A percentile compares a stretch with the other conserved stretches of the same genome.
phyloP scores from a whole-genome alignment of 2,888 invertebrate species.

The Macrophya annulata region DNA sequence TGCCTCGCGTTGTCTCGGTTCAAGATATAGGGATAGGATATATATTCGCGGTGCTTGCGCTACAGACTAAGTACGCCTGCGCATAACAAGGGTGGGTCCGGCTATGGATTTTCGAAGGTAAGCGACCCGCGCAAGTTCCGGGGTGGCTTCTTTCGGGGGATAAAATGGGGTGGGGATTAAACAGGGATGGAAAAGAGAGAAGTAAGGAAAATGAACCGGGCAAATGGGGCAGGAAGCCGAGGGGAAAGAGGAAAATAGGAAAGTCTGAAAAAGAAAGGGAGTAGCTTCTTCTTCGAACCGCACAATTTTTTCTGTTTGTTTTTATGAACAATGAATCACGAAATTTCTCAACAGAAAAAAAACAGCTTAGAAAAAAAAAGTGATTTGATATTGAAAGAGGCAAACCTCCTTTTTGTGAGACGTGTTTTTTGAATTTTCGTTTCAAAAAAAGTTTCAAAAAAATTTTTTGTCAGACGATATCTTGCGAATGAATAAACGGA shows the following conservation, averaged over 20 bases:
- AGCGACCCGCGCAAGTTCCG: constrained; percentile 73
- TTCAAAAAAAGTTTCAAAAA: not conserved
- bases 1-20: constrained; percentile 29
- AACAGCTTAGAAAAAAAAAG: too few relatives aligned
- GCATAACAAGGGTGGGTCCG: constrained; percentile 75
- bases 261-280: constrained; percentile 50
- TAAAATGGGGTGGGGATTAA: constrained; percentile 37
- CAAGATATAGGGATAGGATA: constrained; percentile 25
- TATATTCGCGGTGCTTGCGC: constrained; percentile 14
- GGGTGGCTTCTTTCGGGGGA: constrained; percentile 67
- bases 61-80: constrained; percentile 71
- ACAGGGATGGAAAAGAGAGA: not conserved
- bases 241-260: constrained; percentile 36
- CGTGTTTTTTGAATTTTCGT: too few relatives aligned
- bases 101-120: constrained; percentile 79
- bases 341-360: too few relatives aligned
- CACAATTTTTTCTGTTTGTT: constrained; percentile 46
- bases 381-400: too few relatives aligned
- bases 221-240: constrained; percentile 32
- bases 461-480: not conserved
- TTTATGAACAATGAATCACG: not conserved
- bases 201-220: constrained; percentile 60
- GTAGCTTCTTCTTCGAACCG: constrained; percentile 61
- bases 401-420: too few relatives aligned
- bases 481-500: not conserved